Evolutionary conservation across 2,888 invertebrate genomes (phyloP).

Genomic region (Plebejus melissa): DNA sequence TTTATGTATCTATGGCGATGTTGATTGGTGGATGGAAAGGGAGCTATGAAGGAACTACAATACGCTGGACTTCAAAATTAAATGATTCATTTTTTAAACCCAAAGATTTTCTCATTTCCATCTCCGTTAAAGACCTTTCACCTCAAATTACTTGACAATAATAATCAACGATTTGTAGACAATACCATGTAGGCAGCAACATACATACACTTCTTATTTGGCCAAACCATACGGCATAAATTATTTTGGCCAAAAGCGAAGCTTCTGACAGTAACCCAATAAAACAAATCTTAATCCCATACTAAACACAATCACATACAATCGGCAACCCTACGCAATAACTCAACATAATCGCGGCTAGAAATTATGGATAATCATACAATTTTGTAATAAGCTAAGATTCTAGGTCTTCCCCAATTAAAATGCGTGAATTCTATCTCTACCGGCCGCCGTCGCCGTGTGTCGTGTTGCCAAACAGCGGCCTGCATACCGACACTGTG

Average conservation of each 20-base stretch:
- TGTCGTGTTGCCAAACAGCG: slow-evolving; percentile 71
- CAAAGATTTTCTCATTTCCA: no score
- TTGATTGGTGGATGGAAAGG: no score
- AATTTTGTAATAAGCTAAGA: slow-evolving; percentile 44
- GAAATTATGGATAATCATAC: slow-evolving; percentile 38
- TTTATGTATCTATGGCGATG: no score
- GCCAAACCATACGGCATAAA: no score
- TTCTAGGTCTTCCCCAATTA: slow-evolving; percentile 67
- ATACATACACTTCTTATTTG: no score
- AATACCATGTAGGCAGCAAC: no score
- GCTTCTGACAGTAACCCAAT: neutral
- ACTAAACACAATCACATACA: neutral
- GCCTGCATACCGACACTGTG: slow-evolving; percentile 67
- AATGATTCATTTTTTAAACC: no score
- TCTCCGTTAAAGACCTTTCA: no score
- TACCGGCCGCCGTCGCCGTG: slow-evolving; percentile 37
- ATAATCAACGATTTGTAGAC: no score
- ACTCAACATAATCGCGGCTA: neutral
- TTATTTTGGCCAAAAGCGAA: neutral
- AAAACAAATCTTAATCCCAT: neutral
- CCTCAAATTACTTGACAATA: no score
- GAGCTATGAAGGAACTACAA: no score
- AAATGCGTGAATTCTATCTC: slow-evolving; percentile 49
- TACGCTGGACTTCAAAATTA: no score
- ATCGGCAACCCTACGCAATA: slow-evolving; percentile 7